phyloP scores from a whole-genome alignment of 2,113 vertebrate species.

The Poeciliopsis retropinna region DNA sequence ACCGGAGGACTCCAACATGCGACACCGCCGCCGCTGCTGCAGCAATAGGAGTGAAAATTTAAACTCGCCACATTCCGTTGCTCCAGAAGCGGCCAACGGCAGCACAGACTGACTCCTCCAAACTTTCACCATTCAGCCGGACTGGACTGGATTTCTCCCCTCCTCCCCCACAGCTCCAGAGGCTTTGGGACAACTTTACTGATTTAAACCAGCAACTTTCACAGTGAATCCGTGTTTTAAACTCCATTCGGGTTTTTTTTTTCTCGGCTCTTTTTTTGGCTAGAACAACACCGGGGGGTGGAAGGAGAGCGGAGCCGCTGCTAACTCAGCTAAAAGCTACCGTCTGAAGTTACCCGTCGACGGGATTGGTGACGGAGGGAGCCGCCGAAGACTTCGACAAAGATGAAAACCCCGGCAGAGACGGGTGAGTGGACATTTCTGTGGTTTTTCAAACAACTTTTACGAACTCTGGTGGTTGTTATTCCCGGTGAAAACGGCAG shows the following conservation, averaged over 20 bases:
- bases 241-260: neutral
- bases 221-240: neutral
- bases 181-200: slow-evolving; percentile 59
- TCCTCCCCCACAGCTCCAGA: slow-evolving; percentile 14
- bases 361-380: slow-evolving; percentile 44
- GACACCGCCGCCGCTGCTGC: slow-evolving; percentile 40
- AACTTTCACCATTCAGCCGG: slow-evolving; percentile 69
- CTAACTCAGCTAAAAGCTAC: slow-evolving; percentile 61
- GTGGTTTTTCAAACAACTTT: neutral
- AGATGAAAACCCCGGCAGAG: slow-evolving; percentile 81
- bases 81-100: slow-evolving; percentile 42
- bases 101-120: slow-evolving; percentile 56
- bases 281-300: slow-evolving; percentile 64
- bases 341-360: slow-evolving; percentile 56
- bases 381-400: slow-evolving; percentile 30
- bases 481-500: slow-evolving; percentile 37
- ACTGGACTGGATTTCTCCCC: slow-evolving; percentile 42
- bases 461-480: neutral
- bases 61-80: slow-evolving; percentile 61
- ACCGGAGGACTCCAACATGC: slow-evolving; percentile 68
- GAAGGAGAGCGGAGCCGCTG: slow-evolving; percentile 61
- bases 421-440: slow-evolving; percentile 67
- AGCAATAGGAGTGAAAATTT: slow-evolving; percentile 45
- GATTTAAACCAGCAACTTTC: neutral
- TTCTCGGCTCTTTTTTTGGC: slow-evolving; percentile 25